These are phyloP conservation scores for Zaprionus ghesquierei DNA, from an alignment of 1,140 invertebrate species.

Conservation along the genomic window DNA sequence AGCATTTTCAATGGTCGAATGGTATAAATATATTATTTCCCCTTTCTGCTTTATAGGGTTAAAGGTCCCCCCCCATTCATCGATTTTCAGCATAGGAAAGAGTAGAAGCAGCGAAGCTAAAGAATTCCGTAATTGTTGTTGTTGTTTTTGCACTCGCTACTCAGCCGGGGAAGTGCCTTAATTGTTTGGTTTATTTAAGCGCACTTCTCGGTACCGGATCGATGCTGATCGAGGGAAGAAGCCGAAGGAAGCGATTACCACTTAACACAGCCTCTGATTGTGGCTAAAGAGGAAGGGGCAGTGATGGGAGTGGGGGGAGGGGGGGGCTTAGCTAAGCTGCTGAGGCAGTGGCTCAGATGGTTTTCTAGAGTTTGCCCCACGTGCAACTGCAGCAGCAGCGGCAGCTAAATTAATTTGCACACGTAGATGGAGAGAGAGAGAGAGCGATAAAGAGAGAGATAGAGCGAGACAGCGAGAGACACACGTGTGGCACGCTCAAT, in stretches of 20 bases:
- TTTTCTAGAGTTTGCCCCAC: neutral
- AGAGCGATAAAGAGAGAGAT: neutral
- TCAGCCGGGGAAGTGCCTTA: constrained; percentile 14
- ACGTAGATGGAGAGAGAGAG: constrained; percentile 1
- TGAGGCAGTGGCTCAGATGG: constrained; percentile 2
- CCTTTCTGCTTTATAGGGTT: too few relatives aligned
- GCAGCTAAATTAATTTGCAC: constrained; percentile 65
- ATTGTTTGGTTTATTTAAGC: constrained; percentile 29
- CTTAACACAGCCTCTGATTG: constrained; percentile 8
- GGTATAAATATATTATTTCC: too few relatives aligned
- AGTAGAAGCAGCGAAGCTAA: neutral
- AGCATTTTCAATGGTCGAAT: too few relatives aligned
- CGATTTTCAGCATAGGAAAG: too few relatives aligned
- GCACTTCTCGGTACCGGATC: constrained; percentile 26
- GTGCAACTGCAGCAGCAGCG: constrained; percentile 42
- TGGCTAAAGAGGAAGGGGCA: neutral
- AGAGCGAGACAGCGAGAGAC: neutral
- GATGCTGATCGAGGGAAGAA: constrained; percentile 13
- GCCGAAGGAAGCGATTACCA: constrained; percentile 33
- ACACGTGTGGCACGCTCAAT: constrained; percentile 1
- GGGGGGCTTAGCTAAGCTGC: too few relatives aligned
- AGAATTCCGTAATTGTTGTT: neutral
- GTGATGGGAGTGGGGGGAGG: neutral
- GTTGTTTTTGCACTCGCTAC: neutral
- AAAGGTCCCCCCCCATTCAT: too few relatives aligned